Evolutionary conservation across 2,113 vertebrate species (phyloP), one percentile per base, ranked within the genome.

Genomic region (Corythornis vintsioides): DNA sequence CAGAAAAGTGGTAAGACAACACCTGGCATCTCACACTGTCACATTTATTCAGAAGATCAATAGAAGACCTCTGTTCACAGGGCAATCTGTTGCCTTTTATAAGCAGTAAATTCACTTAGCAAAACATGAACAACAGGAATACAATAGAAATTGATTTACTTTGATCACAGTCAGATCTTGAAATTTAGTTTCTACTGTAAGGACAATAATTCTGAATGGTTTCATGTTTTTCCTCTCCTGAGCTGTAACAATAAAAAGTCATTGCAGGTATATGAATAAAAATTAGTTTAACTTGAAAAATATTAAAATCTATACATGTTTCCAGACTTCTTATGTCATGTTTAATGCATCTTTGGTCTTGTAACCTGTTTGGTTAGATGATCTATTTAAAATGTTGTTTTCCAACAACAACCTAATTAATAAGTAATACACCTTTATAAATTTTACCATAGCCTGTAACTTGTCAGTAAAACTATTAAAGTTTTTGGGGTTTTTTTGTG

Each of bases 141-240:
- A 96, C 70, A 87, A 73, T 40, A 79, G 74, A 73, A 94, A 89
- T 87, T 82, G 1, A 67, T 84, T 92, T 70, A 43, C 84, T 95
- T 87, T 92, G 74, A 85, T 95, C 78, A 38, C 75, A 87, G 86
- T 2, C 56, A 28, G 50, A 77, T 59, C 84, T 64, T 92, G 89
- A 88, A 89, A 95, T 95, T 90, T 91, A 20, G 29, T 94, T 91
- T 89, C 52, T 70, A 21, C 77, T 76, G 66, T 64, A 77, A 89
- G 52, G 64, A 43, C 31, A 85, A 43, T 55, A 50, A 55, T 72
- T 89, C 63, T 45, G 33, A 87, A 90, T 43, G 4, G 47, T 85
- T 91, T 87, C 63, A 63, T 89, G 45, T 28, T 82, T 88, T 83
- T 31, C n/a, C 6, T 33, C 28, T 86, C 55, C 25, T 63, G 56